Evolutionary conservation across 30 jellyfish, hydroid and myxozoan species (phyloP).

Genomic region (Cassiopea xamachana): DNA sequence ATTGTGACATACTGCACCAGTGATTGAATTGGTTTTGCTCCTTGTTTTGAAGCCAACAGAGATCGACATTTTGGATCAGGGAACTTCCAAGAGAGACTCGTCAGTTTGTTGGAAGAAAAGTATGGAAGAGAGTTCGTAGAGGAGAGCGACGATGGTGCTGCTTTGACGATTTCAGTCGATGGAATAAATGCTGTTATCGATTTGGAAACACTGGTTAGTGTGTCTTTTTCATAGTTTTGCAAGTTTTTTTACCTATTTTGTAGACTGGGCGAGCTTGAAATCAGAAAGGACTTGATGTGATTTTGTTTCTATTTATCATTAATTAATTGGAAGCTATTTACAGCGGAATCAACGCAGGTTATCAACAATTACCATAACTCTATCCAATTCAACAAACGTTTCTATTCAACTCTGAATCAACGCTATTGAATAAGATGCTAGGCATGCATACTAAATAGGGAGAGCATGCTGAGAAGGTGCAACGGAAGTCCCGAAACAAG

Average conservation of each 20-base stretch:
- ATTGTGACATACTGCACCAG: background rate
- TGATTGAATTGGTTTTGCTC: background rate
- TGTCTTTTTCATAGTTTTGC: background rate
- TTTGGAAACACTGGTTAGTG: constrained; percentile 84
- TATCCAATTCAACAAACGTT: too few relatives aligned
- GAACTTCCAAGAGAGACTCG: constrained; percentile 88
- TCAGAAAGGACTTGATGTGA: too few relatives aligned
- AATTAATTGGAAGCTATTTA: too few relatives aligned
- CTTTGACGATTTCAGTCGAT: constrained; percentile 83
- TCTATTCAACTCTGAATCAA: too few relatives aligned
- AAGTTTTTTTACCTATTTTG: background rate
- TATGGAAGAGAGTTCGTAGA: constrained; percentile 85
- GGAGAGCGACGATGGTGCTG: constrained; percentile 93
- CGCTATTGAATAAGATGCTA: too few relatives aligned
- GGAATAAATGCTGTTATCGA: constrained; percentile 87
- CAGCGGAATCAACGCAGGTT: too few relatives aligned
- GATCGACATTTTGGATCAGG: constrained; percentile 62
- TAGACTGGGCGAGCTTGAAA: too few relatives aligned
- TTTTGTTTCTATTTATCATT: too few relatives aligned
- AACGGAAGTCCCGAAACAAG: too few relatives aligned
- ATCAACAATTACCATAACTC: too few relatives aligned
- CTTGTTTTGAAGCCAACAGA: constrained; percentile 38
- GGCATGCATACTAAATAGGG: too few relatives aligned
- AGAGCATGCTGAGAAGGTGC: too few relatives aligned
- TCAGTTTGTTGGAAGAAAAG: constrained; percentile 74